These are phyloP conservation scores for Lottia gigantea DNA, from an alignment of 2,888 invertebrate genomes.

Conservation along the genomic window DNA sequence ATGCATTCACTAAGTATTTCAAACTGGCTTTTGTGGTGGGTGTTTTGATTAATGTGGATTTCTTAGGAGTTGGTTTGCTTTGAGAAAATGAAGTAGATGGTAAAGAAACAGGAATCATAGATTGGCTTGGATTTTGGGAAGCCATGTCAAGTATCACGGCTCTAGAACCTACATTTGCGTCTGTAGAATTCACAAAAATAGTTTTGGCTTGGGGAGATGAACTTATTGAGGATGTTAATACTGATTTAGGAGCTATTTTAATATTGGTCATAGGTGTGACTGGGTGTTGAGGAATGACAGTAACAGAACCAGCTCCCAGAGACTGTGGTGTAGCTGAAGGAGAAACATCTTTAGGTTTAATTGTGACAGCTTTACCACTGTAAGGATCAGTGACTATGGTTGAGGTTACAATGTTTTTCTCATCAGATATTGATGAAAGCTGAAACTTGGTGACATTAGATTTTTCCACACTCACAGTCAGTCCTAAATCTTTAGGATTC, in stretches of 20 bases:
- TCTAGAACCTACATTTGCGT: too few species aligned
- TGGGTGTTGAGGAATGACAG: not conserved
- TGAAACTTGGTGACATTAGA: slow-evolving; percentile 4
- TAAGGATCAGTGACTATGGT: slow-evolving; percentile 1
- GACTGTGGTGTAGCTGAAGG: not conserved
- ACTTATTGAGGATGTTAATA: not conserved
- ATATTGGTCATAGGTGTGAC: not conserved
- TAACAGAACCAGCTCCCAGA: not conserved
- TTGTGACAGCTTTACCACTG: not conserved
- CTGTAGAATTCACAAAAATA: not conserved
- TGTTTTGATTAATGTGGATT: not conserved
- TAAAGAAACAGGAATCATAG: not conserved
- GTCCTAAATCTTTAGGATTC: not conserved
- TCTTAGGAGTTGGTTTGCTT: not conserved
- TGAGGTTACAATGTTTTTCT: not conserved
- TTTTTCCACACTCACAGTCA: not conserved
- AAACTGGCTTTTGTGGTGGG: not conserved
- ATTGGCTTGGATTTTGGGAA: not conserved
- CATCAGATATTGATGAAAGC: not conserved
- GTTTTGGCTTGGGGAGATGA: not conserved
- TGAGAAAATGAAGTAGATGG: not conserved
- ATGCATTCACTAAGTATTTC: not conserved
- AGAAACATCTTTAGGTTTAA: not conserved
- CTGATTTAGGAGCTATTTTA: not conserved
- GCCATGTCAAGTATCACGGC: not conserved